A percentile compares a stretch with the other conserved stretches of the same genome.
These are phyloP conservation scores for Opisthocomus hoazin DNA, from an alignment of 2,113 vertebrate genomes.

Conservation along the genomic window DNA sequence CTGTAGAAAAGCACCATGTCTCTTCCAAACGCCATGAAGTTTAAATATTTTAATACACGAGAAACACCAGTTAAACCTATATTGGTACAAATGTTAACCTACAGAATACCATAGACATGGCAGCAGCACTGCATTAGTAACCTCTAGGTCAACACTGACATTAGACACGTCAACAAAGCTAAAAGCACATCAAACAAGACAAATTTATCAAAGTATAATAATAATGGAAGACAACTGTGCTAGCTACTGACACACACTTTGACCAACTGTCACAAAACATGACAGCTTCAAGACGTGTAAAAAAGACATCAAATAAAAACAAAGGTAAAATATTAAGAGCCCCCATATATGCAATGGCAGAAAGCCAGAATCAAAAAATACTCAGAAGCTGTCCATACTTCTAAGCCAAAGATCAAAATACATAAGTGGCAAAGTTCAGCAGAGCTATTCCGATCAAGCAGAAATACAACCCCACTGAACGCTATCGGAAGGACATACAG, in stretches of 20 bases:
- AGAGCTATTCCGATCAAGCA: background rate
- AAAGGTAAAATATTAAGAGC: background rate
- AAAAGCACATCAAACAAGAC: constrained; percentile 6
- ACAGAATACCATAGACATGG: background rate
- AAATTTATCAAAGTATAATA: background rate
- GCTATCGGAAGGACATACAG: background rate
- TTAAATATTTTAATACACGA: background rate
- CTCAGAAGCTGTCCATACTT: background rate
- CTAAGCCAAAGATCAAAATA: background rate
- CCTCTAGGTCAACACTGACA: background rate
- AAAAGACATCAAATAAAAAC: background rate
- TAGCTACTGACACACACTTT: background rate
- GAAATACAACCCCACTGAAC: background rate
- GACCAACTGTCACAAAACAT: background rate
- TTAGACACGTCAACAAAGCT: background rate
- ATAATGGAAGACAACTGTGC: background rate
- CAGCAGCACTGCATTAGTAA: background rate
- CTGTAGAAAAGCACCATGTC: background rate
- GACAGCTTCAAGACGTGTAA: background rate
- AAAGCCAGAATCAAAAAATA: background rate
- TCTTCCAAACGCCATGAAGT: background rate
- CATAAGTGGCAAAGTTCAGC: background rate
- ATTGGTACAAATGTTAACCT: background rate
- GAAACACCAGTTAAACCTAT: background rate
- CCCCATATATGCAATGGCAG: background rate